Base-by-base conservation (phyloP, 2,888 invertebrate species). In the Campoletis raptor region DNA sequence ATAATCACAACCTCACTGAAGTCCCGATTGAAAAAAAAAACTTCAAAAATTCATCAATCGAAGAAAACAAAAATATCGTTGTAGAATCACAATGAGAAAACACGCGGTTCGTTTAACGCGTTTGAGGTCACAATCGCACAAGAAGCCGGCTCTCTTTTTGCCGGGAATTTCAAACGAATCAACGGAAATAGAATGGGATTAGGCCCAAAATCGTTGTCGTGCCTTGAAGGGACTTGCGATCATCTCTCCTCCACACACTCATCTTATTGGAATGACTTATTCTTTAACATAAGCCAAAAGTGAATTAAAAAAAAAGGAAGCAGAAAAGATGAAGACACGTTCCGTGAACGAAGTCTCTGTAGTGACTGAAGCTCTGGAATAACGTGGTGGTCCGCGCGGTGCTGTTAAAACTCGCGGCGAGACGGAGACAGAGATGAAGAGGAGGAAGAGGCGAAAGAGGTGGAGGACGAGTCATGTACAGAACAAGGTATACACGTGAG, bases 261-360 rank as follows among this genome's bases (percentile, higher is more conserved):
- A 57, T 24, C 30, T 30, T 15, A 57, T 57, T 15, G 5, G 12
- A 30, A 0, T 61, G 5, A 15, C 24, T 61, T 21, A 12, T 18
- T n/a, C 2, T 45, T 48, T 66, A 10, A 36, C 66, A 12, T 1
- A 9, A 36, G 4, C 8, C 10, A 45, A 48, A 66, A 30, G 37
- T 42, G 40, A 45, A 70, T 40, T 18, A 30, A 57, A 76, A 69
- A 48, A 12, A 7, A 36, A 78, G 24, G 72, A 24, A 37, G 61
- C 8, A 12, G 18, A 79, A 66, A 86, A 85, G 72, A 86, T 86
- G 88, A 87, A 80, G 85, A 87, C 89, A 88, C 86, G 86, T 88
- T 87, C 40, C 78, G 89, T 84, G 88, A 89, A 88, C 92, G 89
- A 89, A 90, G 90, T 89, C 92, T 90, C 89, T 88, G 86, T 89